Evolutionary conservation across 2,797 vertebrate species (phyloP), one percentile per base, ranked within the genome.

Genomic region (Bradypodion ventrale): DNA sequence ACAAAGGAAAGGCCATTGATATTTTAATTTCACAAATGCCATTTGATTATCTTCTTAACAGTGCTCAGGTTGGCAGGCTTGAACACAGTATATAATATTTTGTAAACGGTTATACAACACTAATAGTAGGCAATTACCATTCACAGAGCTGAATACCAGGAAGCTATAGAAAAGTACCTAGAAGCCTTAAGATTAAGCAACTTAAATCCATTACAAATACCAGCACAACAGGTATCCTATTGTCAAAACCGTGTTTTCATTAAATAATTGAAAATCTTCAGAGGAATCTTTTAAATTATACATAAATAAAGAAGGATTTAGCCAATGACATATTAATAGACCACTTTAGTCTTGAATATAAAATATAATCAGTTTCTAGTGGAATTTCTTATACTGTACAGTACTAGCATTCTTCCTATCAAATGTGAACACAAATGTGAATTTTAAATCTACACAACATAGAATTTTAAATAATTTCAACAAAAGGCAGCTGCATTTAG

Each of bases 1-100:
- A 79, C 49, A 83, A 83, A 27, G 62, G 56, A 80, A 81, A 83
- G 32, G 72, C 40, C 70, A 75, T 27, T 80, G 70, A 70, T 80
- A 83, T 70, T 83, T 87, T 87, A 79, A 75, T 63, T 56, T 75
- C 80, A 42, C 46, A 59, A 80, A 75, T 80, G 52, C 25, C 12
- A 63, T 70, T 69, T 83, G 40, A 87, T 75, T 83, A 83, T 70
- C 42, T 69, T 70, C 42, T 69, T 80, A n/a, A n/a, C n/a, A n/a
- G n/a, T n/a, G n/a, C 63, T 63, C 46, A 87, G 49, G 49, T 56
- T 68, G 69, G 69, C 49, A 80, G 60, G 52, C 79, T 80, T 75
- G 69, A 83, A 83, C 68, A 27, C 37, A 40, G 40, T 75, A 87
- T 87, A 79, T 86, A 75, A 87, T 87, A 79, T 86, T 63, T 83